phyloP scores from a whole-genome alignment of 2,888 invertebrate genomes.

The Rhingia rostrata region DNA sequence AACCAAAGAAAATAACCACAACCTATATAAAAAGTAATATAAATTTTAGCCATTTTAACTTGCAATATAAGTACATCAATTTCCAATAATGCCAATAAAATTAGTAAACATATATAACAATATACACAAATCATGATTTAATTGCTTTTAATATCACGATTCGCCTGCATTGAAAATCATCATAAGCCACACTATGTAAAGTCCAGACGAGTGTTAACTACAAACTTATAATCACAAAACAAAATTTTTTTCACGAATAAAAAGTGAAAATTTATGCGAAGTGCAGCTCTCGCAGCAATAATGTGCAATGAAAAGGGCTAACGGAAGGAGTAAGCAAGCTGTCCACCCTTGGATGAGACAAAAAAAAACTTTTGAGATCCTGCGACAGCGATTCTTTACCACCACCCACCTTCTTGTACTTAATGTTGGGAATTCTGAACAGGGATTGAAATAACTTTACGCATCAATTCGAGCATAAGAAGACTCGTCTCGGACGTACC shows the following conservation, averaged over 20 bases:
- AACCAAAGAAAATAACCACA: too few species aligned
- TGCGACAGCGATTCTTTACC: not conserved
- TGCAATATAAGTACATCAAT: too few species aligned
- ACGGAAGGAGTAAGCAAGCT: not conserved
- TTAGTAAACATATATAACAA: slow-evolving; percentile 20
- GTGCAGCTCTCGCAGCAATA: slow-evolving; percentile 35
- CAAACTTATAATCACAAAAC: not conserved
- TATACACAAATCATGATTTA: slow-evolving; percentile 38
- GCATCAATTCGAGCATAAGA: slow-evolving; percentile 20
- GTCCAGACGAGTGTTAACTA: slow-evolving; percentile 35
- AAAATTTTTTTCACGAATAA: slow-evolving; percentile 2
- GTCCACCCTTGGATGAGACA: too few species aligned
- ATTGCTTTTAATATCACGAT: slow-evolving; percentile 8
- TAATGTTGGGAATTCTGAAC: slow-evolving; percentile 7
- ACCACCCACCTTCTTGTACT: slow-evolving; percentile 4
- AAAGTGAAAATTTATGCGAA: slow-evolving; percentile 41
- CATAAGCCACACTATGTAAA: slow-evolving; percentile 41
- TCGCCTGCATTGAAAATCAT: slow-evolving; percentile 10
- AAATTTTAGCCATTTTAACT: too few species aligned
- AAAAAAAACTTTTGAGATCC: not conserved
- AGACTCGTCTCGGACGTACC: not conserved
- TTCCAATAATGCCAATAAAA: not conserved
- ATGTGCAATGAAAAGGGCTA: slow-evolving; percentile 43
- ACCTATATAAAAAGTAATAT: too few species aligned
- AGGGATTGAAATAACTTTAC: slow-evolving; percentile 23